These are phyloP conservation scores for Conomelus anceps DNA, from an alignment of 2,888 invertebrate species.

Conservation along the genomic window DNA sequence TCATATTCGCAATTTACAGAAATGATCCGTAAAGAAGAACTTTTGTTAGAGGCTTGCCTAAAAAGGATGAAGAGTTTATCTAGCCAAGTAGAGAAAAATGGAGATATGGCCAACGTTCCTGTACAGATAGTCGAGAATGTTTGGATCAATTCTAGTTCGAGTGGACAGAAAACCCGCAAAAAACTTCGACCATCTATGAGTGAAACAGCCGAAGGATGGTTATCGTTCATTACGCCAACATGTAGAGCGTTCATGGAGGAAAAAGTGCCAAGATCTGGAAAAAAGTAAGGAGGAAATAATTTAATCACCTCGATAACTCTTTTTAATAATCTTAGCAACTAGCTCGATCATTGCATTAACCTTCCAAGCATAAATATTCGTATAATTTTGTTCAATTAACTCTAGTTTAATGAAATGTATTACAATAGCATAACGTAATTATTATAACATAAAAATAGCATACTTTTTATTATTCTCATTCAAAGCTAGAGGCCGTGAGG, in stretches of 20 bases:
- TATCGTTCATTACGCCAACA: not conserved
- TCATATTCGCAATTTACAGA: not conserved
- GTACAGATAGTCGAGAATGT: constrained; percentile 2
- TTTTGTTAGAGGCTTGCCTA: not conserved
- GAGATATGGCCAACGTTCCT: not conserved
- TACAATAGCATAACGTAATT: no score
- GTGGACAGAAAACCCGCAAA: not conserved
- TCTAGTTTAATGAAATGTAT: no score
- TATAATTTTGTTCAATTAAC: no score
- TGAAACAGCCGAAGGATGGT: not conserved
- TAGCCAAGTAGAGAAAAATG: not conserved
- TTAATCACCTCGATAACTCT: no score
- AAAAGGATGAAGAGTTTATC: not conserved
- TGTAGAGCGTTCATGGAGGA: not conserved
- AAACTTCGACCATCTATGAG: not conserved
- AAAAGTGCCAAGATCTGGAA: not conserved
- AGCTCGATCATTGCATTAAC: no score
- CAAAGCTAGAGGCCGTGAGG: no score
- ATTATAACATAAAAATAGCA: no score
- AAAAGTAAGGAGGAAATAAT: not conserved
- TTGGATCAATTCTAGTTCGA: constrained; percentile 13
- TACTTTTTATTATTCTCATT: no score
- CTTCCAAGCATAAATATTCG: no score
- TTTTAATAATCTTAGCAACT: no score
- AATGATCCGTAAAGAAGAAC: not conserved